Conservation (phyloP, 2,797 vertebrate species). For the Eulemur mongoz region DNA sequence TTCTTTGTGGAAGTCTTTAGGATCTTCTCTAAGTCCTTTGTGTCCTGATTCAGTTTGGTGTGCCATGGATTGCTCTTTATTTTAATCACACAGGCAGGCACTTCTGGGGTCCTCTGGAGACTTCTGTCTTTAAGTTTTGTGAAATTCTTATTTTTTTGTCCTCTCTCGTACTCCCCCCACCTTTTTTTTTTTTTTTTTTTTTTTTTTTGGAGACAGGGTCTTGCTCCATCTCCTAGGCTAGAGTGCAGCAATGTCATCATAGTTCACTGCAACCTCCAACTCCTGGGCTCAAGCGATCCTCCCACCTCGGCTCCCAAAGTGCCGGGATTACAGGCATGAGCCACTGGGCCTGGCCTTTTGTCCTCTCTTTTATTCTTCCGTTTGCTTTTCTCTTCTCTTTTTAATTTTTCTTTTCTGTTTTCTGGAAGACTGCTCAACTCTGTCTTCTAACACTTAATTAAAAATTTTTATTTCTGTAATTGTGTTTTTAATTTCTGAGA, state of each 20-base stretch:
- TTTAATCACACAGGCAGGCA: background rate
- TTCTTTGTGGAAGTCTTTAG: background rate
- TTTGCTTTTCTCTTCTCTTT: background rate
- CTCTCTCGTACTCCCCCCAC: background rate
- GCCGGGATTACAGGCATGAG: too few species aligned
- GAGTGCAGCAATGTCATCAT: too few species aligned
- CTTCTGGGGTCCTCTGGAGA: background rate
- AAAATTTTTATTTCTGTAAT: background rate
- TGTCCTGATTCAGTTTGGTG: background rate
- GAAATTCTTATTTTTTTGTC: background rate
- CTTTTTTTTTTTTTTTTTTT: background rate
- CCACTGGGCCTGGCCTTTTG: too few species aligned
- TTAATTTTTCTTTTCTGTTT: background rate
- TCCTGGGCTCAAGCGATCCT: too few species aligned
- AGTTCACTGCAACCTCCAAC: too few species aligned
- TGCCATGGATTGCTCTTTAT: background rate
- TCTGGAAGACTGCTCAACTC: background rate
- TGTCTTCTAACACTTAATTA: background rate
- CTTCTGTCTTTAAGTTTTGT: background rate
- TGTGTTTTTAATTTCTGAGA: background rate
- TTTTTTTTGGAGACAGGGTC: background rate
- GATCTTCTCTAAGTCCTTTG: background rate
- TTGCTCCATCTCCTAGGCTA: background rate
- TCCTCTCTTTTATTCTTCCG: background rate
- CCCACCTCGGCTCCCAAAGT: too few species aligned